These are phyloP conservation scores for Aleiodes testaceus DNA, from an alignment of 2,888 invertebrate genomes.

Conservation along the genomic window DNA sequence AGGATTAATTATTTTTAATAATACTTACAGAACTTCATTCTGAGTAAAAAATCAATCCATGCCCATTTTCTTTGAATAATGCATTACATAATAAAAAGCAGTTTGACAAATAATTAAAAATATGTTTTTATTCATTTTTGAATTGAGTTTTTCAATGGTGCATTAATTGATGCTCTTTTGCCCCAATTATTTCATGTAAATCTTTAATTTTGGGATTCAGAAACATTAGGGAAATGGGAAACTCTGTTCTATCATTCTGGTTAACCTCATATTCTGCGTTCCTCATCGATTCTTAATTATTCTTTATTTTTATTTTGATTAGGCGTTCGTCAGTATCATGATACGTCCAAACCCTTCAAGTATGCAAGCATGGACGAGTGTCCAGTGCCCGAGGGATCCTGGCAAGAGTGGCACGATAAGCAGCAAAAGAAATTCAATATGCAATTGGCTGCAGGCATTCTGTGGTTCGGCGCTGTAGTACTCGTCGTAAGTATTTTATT, in stretches of 20 bases:
- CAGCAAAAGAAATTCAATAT: conserved; percentile 82
- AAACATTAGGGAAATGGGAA: not conserved
- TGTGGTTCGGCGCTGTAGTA: conserved; percentile 68
- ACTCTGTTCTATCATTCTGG: not conserved
- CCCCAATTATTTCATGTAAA: not conserved
- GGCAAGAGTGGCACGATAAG: conserved; percentile 81
- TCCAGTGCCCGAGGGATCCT: conserved; percentile 85
- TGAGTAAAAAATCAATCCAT: too few species aligned
- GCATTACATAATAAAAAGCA: conserved; percentile 14
- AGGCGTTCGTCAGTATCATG: conserved; percentile 56
- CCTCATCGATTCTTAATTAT: not conserved
- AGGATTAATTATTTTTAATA: not conserved
- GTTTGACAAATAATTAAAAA: not conserved
- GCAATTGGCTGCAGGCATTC: conserved; percentile 77
- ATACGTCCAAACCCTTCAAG: conserved; percentile 53
- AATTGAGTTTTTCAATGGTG: too few species aligned
- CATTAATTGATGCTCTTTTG: not conserved
- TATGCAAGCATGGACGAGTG: conserved; percentile 82
- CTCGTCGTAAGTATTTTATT: conserved; percentile 70
- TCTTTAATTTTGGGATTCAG: not conserved
- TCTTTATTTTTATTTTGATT: not conserved
- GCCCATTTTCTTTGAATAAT: not conserved
- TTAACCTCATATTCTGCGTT: not conserved
- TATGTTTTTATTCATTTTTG: not conserved
- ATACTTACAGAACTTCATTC: not conserved